These are phyloP conservation scores for Ptyas mucosa DNA, from an alignment of 2,113 vertebrate species.

Conservation along the genomic window DNA sequence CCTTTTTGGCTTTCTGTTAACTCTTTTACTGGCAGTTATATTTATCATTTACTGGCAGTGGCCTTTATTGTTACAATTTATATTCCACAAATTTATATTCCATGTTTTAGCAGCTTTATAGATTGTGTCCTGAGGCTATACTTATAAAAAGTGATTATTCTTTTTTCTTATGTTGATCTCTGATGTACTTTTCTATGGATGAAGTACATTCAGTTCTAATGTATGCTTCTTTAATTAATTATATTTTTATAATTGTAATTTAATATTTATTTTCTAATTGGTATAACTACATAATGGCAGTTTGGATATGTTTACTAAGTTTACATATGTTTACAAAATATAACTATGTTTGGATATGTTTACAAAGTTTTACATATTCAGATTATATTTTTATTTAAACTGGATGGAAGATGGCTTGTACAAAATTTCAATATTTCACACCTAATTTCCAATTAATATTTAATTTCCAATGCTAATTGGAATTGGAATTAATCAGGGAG, in stretches of 20 bases:
- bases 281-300: background rate
- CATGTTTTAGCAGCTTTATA: slow-evolving; percentile 1
- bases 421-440: background rate
- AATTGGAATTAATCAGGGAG: background rate
- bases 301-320: background rate
- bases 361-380: background rate
- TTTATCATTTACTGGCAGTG: background rate
- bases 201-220: background rate
- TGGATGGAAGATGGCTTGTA: background rate
- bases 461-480: background rate
- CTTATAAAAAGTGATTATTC: background rate
- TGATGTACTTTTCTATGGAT: background rate
- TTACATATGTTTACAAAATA: background rate
- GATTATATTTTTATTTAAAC: background rate
- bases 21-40: background rate
- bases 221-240: background rate
- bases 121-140: background rate
- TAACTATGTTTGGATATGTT: background rate
- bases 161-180: slow-evolving; percentile 1
- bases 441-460: background rate
- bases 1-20: background rate
- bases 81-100: background rate
- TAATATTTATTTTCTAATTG: background rate
- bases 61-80: background rate
- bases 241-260: background rate